Conservation (phyloP, 2,797 vertebrate genomes). For the Dendrocincla tyrannina region DNA sequence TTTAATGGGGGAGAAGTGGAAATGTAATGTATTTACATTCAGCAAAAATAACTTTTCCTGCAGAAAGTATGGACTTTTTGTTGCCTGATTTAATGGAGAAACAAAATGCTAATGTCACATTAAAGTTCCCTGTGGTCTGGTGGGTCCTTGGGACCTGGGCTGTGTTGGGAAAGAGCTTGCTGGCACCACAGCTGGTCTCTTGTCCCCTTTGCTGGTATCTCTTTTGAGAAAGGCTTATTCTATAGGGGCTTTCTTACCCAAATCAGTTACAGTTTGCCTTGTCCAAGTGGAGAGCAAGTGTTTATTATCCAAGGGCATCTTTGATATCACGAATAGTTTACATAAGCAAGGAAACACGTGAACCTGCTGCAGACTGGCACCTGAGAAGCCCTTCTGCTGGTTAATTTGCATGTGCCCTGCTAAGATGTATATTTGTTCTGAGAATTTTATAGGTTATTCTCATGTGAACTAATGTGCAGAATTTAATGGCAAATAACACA, state of each 20-base stretch:
- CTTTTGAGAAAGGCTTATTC: not conserved
- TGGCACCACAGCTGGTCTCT: too few relatives aligned
- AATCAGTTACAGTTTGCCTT: not conserved
- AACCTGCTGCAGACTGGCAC: not conserved
- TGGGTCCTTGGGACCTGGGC: fast-evolving
- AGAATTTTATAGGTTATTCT: not conserved
- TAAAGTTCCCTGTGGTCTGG: not conserved
- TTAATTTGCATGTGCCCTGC: not conserved
- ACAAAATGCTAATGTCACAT: not conserved
- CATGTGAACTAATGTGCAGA: not conserved
- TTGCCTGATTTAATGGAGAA: not conserved
- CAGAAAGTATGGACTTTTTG: fast-evolving
- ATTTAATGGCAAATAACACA: not conserved
- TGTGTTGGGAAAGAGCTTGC: not conserved
- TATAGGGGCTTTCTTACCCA: not conserved
- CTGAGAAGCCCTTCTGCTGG: not conserved
- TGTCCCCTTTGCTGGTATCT: not conserved
- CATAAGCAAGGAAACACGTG: fast-evolving
- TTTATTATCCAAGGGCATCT: not conserved
- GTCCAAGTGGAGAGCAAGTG: not conserved
- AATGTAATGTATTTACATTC: not conserved
- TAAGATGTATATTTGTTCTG: not conserved
- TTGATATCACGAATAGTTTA: not conserved
- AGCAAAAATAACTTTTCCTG: not conserved
- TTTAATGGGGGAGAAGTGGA: not conserved